Evolutionary conservation across 2,113 vertebrate genomes (phyloP), one percentile per base, ranked within the genome.

Genomic region (Ammodytes dubius): DNA sequence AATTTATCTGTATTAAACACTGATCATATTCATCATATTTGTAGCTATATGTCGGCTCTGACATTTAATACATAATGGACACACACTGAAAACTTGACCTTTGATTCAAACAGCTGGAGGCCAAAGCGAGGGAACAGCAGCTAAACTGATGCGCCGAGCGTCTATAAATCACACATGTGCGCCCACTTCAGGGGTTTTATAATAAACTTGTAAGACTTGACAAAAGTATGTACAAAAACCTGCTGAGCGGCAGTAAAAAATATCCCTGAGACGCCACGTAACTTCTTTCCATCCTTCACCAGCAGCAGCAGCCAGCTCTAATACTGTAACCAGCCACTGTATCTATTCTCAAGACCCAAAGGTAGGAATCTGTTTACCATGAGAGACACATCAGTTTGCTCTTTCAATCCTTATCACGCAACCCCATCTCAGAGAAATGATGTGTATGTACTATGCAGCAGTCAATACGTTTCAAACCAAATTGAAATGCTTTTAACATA

Each of bases 191-290:
- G 40, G 27, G 27, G 46, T 79, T 77, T 87, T 84, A 84, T 63
- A 84, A 89, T 84, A 75, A 88, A 84, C 83, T 72, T 84, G 78
- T 88, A 81, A 88, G 82, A 63, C 74, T 72, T 82, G 75, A 89
- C 69, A 75, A 81, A 86, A 61, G 70, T 80, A 82, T 77, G 78
- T 84, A 27, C 27, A 77, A 72, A 82, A 80, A 11, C 69, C 86
- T 66, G 77, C 79, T 70, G 77, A 87, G 81, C 40, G 57, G 39
- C 70, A 76, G 64, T 83, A 81, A 85, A 85, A 82, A 42, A 53
- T 69, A 66, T 47, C 60, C 59, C 5, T n/a, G 35, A 70, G 57
- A 15, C 65, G 65, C 43, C 68, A 43, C 1, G 12, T 49, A 54
- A 70, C 19, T 73, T 69, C 49, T 58, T 27, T 39, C 17, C 14